Base-by-base conservation (phyloP, 2,888 invertebrate genomes). In the Yponomeuta sedellus region DNA sequence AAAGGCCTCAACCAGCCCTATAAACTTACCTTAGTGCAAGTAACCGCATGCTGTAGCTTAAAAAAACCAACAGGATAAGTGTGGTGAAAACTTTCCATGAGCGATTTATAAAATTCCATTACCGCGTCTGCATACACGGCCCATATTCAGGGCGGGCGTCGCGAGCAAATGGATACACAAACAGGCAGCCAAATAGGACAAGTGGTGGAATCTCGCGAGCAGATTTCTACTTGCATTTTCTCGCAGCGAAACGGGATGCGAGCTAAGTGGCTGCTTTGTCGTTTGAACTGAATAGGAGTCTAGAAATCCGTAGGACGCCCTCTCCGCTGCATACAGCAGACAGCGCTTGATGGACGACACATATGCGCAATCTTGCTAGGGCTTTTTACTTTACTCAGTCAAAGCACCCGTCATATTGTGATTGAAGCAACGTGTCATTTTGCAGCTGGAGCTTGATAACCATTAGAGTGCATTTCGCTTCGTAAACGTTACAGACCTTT, bases 151-250 rank as follows among this genome's bases (percentile, higher is more conserved):
- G 73, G 75, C 62, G 39, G 39, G 62, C 74, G 71, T 16, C 20
- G 52, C 74, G 71, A 74, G 81, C 78, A 83, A 85, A 85, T 84
- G 84, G 81, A 79, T 82, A 79, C 77, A 83, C 84, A 86, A 84
- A 85, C 82, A 85, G 76, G 75, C 72, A 72, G 73, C 74, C 73
- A 74, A 65, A 66, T 66, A 67, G 67, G 63, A 67, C 62, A 65
- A 67, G 63, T 65, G 63, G 65, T 22, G 67, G 67, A 68, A 68
- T 71, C 68, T 69, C 70, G 68, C 67, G 69, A 68, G 73, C 73
- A 77, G 76, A 82, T 81, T 79, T 80, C 78, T 76, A 68, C 34
- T 52, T 39, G 81, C 81, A 82, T 84, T 85, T 79, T 76, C 28
- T 76, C 74, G 79, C 78, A 76, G 79, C 77, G 75, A 77, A 79